Evolutionary conservation across 2,888 invertebrate genomes (phyloP), one percentile per base, ranked within the genome.

Genomic region (Diaperis boleti): DNA sequence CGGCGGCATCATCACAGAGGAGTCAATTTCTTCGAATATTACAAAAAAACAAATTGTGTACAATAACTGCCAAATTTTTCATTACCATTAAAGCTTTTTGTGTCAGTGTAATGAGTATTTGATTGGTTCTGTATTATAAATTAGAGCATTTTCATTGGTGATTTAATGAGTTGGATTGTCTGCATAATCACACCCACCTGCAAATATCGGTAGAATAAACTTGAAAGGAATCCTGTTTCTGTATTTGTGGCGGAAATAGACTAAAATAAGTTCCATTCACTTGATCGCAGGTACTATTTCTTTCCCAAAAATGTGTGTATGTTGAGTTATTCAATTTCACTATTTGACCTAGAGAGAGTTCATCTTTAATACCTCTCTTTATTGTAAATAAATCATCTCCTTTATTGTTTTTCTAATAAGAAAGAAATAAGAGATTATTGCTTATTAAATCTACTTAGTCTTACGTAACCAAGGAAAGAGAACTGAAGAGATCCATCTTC

Each of bases 141-240:
- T n/a, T n/a, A n/a, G n/a, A n/a, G n/a, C n/a, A n/a, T n/a, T n/a
- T n/a, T n/a, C n/a, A n/a, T n/a, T n/a, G n/a, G n/a, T n/a, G n/a
- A n/a, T n/a, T n/a, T n/a, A n/a, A n/a, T n/a, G n/a, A n/a, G n/a
- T n/a, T n/a, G n/a, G n/a, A 37, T 18, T 45, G 1, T 8, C 29
- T 11, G n/a, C 13, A 39, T 15, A 7, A 15, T 39, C 7, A 22
- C 18, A 11, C n/a, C 79, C 67, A 86, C 88, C 88, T 84, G 81
- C 92, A 92, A 66, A 92, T 84, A 72, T 92, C 91, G 0, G 87
- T 83, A 64, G 86, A 86, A 41, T 87, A 85, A 6, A 87, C 84
- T 74, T 83, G 81, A 15, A 87, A 68, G 17, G 81, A 79, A 0
- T 81, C 80, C 4, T 84, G 80, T 0, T 82, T 81, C 18, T 83